Evolutionary conservation across 2,888 invertebrate species (phyloP).

Genomic region (Sepiola atlantica): DNA sequence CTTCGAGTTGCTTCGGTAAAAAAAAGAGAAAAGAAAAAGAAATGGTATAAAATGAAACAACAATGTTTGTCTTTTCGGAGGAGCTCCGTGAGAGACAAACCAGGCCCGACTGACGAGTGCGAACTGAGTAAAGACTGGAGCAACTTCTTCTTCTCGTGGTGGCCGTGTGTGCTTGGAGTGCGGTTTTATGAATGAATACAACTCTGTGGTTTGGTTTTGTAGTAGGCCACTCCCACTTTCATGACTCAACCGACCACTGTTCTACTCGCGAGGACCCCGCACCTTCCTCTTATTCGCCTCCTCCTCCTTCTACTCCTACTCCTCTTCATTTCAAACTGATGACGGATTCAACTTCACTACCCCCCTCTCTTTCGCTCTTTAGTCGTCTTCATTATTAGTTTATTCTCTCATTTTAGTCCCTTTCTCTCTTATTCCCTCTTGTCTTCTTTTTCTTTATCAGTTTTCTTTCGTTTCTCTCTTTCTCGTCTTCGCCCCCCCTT

Average conservation of each 20-base stretch:
- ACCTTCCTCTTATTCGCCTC: not conserved
- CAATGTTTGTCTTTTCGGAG: not conserved
- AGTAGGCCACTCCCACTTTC: slow-evolving; percentile 62
- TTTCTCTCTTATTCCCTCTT: not conserved
- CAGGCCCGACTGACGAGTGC: slow-evolving; percentile 45
- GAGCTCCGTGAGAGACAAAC: slow-evolving; percentile 14
- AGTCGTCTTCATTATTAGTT: not conserved
- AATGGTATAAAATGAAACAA: not conserved
- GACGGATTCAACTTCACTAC: not conserved
- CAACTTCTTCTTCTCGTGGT: not conserved
- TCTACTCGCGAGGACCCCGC: not conserved
- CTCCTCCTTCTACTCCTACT: not conserved
- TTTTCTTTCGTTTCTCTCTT: not conserved
- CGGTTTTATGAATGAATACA: slow-evolving; percentile 67
- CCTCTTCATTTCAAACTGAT: not conserved
- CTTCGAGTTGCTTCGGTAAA: not conserved
- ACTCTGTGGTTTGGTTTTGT: slow-evolving; percentile 50
- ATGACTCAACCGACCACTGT: slow-evolving; percentile 55
- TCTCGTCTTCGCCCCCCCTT: not conserved
- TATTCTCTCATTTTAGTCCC: not conserved
- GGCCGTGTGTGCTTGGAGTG: slow-evolving; percentile 53
- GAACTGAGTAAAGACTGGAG: slow-evolving; percentile 50
- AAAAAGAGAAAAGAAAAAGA: not conserved
- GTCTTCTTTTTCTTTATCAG: not conserved
- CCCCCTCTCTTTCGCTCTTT: not conserved